A percentile compares a stretch with the other conserved stretches of the same genome.
Conservation (phyloP, 2,797 vertebrate genomes). For the Microhierax caerulescens region DNA sequence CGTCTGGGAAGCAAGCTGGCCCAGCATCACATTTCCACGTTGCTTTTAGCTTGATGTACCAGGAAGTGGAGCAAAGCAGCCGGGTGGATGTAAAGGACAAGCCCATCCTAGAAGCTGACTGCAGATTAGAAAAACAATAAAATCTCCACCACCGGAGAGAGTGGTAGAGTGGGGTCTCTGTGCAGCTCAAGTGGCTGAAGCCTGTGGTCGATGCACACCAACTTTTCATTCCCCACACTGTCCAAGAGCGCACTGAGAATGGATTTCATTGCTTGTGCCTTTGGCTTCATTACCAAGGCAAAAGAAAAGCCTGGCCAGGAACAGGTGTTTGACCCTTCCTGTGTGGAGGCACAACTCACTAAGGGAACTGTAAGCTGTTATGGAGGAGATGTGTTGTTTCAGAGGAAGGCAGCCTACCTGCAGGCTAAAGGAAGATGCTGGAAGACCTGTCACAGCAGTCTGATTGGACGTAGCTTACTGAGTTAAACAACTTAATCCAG, state of each 20-base stretch:
- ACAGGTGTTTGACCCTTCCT: neutral
- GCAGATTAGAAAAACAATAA: neutral
- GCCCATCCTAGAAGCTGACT: neutral
- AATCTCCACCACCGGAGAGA: neutral
- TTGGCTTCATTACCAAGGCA: neutral
- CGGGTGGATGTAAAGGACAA: neutral
- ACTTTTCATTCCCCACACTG: neutral
- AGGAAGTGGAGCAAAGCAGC: neutral
- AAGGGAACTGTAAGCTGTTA: neutral
- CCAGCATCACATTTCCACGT: neutral
- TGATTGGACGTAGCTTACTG: neutral
- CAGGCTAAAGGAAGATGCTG: neutral
- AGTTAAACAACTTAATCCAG: neutral
- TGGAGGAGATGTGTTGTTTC: neutral
- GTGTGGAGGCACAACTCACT: neutral
- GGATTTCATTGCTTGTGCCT: neutral
- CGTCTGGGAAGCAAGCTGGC: neutral
- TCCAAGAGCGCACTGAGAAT: neutral
- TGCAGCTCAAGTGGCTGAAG: neutral
- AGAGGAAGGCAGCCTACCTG: neutral
- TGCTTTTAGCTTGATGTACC: neutral
- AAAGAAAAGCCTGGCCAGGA: neutral
- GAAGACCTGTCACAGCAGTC: neutral
- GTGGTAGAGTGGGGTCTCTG: neutral
- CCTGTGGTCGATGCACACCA: fast-evolving